Percentiles rank a stretch among this genome's conserved stretches.
Evolutionary conservation across 2,888 invertebrate genomes (phyloP).

Genomic region (Galerucella calmariensis): DNA sequence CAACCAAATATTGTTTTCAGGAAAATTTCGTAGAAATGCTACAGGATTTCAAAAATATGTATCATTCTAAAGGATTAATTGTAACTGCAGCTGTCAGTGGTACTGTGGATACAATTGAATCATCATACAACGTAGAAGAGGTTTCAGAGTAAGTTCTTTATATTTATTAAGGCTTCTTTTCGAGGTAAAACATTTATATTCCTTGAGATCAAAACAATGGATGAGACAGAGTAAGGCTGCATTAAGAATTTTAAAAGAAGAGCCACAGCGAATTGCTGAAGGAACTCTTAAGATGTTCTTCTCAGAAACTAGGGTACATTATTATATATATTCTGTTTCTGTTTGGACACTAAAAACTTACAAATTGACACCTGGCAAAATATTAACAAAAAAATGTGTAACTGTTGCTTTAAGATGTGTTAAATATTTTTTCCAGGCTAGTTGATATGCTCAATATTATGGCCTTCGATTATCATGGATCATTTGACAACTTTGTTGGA

Average conservation of each 20-base stretch:
- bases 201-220: background rate
- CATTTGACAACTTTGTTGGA: slow-evolving; percentile 73
- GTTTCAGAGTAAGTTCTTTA: slow-evolving; percentile 49
- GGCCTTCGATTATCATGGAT: slow-evolving; percentile 72
- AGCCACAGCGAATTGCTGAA: too few relatives aligned
- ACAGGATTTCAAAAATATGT: slow-evolving; percentile 48
- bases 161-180: background rate
- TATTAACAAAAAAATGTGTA: too few relatives aligned
- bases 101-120: slow-evolving; percentile 49
- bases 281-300: too few relatives aligned
- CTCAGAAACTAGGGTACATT: too few relatives aligned
- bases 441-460: slow-evolving; percentile 64
- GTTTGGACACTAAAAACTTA: too few relatives aligned
- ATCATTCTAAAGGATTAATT: slow-evolving; percentile 48
- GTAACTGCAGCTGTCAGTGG: slow-evolving; percentile 57
- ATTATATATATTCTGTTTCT: too few relatives aligned
- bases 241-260: too few relatives aligned
- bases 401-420: too few relatives aligned
- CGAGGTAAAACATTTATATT: background rate
- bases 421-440: slow-evolving; percentile 43
- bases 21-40: slow-evolving; percentile 54
- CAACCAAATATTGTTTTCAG: slow-evolving; percentile 43
- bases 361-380: too few relatives aligned
- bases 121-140: slow-evolving; percentile 53
- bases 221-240: background rate